These are phyloP conservation scores for Arctopsyche grandis DNA, from an alignment of 1,140 invertebrate genomes.

Conservation along the genomic window DNA sequence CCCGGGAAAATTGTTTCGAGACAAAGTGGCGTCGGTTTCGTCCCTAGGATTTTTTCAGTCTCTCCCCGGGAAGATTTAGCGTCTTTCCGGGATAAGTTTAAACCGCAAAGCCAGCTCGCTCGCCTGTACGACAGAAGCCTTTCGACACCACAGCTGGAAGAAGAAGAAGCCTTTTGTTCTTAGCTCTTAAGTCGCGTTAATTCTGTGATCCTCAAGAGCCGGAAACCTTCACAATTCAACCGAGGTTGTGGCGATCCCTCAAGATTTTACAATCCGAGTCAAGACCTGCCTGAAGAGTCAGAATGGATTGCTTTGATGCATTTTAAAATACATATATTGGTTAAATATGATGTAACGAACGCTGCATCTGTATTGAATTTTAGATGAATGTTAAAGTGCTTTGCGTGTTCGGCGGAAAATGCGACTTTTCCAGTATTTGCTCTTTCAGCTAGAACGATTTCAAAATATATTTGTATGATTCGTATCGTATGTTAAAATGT, in stretches of 20 bases:
- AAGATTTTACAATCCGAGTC: neutral
- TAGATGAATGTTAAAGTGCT: no score
- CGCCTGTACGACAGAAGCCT: constrained; percentile 16
- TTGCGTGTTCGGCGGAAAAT: no score
- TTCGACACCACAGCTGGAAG: constrained; percentile 15
- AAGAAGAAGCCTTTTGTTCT: constrained; percentile 42
- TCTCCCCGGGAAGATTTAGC: neutral
- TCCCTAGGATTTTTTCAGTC: neutral
- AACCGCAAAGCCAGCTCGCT: constrained; percentile 18
- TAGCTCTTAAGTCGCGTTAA: constrained; percentile 43
- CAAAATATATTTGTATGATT: no score
- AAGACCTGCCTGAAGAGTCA: no score
- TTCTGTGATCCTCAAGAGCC: constrained; percentile 32
- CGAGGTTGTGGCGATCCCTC: neutral
- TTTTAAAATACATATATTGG: no score
- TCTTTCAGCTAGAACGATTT: no score
- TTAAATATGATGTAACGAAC: no score
- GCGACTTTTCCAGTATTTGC: no score
- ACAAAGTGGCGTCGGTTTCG: constrained; percentile 2
- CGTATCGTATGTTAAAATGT: no score
- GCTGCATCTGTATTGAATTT: no score
- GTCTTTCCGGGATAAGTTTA: constrained; percentile 29
- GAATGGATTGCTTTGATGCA: no score
- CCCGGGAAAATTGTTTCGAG: constrained; percentile 23
- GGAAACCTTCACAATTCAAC: constrained; percentile 48